Evolutionary conservation across 2,113 vertebrate genomes (phyloP).

Genomic region (Erinaceus europaeus): DNA sequence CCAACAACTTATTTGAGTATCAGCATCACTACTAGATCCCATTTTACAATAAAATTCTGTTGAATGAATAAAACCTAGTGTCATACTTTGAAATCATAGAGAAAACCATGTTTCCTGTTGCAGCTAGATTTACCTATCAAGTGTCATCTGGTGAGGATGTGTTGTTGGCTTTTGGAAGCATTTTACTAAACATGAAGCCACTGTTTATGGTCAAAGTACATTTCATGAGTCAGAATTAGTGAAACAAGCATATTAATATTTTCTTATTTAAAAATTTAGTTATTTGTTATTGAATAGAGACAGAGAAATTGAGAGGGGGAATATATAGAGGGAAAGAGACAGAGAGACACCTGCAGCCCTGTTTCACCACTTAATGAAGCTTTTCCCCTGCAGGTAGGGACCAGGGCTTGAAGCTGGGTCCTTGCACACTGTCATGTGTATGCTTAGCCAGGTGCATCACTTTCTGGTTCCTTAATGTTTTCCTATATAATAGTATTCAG

Average conservation of each 20-base stretch:
- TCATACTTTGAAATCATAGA: neutral
- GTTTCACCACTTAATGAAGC: too few relatives aligned
- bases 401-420: too few relatives aligned
- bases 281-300: too few relatives aligned
- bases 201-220: neutral
- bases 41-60: neutral
- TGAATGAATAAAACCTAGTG: neutral
- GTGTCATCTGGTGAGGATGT: neutral
- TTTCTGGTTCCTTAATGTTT: neutral
- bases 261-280: neutral
- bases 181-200: neutral
- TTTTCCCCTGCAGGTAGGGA: too few relatives aligned
- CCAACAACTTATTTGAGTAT: too few relatives aligned
- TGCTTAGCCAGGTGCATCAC: too few relatives aligned
- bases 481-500: neutral
- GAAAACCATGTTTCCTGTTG: neutral
- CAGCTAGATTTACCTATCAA: neutral
- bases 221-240: neutral
- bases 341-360: too few relatives aligned
- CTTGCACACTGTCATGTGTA: too few relatives aligned
- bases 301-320: too few relatives aligned
- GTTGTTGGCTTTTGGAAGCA: conserved; percentile 1
- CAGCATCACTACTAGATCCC: neutral
- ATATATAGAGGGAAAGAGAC: too few relatives aligned
- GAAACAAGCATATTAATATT: neutral